phyloP scores from a whole-genome alignment of 2,113 vertebrate genomes.

The Cynoglossus semilaevis region DNA sequence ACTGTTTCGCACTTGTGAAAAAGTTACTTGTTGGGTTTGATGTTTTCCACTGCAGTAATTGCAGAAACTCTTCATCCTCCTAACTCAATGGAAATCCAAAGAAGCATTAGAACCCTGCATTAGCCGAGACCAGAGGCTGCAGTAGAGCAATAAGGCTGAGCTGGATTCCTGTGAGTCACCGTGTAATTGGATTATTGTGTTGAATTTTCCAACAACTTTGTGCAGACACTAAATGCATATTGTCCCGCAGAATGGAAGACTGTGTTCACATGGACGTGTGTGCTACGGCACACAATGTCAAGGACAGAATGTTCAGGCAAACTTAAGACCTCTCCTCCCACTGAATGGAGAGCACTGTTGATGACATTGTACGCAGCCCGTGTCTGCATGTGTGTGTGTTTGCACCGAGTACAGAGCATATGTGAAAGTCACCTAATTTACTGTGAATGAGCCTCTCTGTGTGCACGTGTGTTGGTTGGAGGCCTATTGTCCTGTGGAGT shows the following conservation, averaged over 20 bases:
- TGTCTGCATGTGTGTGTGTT: background rate
- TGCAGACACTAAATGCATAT: background rate
- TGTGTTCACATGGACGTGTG: background rate
- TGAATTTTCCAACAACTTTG: background rate
- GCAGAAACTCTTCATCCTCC: background rate
- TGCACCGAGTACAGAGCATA: slow-evolving; percentile 1
- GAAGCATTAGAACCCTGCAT: background rate
- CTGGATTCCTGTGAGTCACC: background rate
- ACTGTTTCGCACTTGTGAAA: background rate
- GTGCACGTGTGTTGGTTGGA: slow-evolving; percentile 1
- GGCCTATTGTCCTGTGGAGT: slow-evolving; percentile 29
- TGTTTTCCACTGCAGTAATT: background rate
- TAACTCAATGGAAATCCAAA: background rate
- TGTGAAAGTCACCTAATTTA: slow-evolving; percentile 24
- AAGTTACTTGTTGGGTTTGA: background rate
- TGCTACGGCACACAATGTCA: slow-evolving; percentile 19
- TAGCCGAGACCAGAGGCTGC: slow-evolving; percentile 7
- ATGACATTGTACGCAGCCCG: background rate
- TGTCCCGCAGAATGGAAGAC: slow-evolving; percentile 7
- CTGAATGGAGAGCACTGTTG: slow-evolving; percentile 28
- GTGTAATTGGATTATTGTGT: background rate
- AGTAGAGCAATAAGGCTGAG: background rate
- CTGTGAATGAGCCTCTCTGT: slow-evolving; percentile 18
- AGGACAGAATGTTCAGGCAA: slow-evolving; percentile 13
- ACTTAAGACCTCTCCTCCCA: slow-evolving; percentile 34